Base-by-base conservation (phyloP, 2,113 vertebrate species). In the Mixornis gularis region DNA sequence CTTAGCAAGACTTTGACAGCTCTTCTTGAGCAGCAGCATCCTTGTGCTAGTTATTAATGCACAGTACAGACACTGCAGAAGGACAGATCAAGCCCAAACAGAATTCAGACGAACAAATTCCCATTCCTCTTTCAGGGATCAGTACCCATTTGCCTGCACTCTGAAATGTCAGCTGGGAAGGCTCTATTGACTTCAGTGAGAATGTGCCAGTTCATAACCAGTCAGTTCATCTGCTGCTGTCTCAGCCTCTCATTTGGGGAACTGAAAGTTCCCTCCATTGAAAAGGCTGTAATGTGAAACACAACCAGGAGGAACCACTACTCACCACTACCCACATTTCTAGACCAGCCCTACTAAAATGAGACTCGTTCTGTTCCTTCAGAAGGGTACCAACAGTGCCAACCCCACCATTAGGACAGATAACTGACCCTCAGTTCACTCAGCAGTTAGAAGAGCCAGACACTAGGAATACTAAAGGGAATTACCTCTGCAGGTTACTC, bases 401-500 rank as follows among this genome's bases (percentile, higher is more conserved):
- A 72, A 77, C 4, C 17, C 17, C 32, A 74, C 82, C 52, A 38
- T 0, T 0, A 83, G 68, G 72, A 10, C 46, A 89, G 65, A 90
- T 77, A 93, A 73, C 66, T 43, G 53, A 90, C 53, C 69, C 65
- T 38, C 7, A 72, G 62, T 26, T 91, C 71, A 79, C 51, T 78
- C 7, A 48, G 51, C 7, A 53, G 48, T 51, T 36, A 51, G 36
- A 83, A 89, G n/a, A 89, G 55, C 43, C 87, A 94, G 38, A 21
- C 59, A 27, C 53, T 59, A 85, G 84, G 73, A 92, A 87, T 26
- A 85, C 38, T 19, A 51, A 51, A 13, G 64, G 3, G 24, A 85
- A 78, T 93, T 79, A 77, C 56, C 79, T 78, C 85, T 72, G 49
- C 90, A 95, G 79, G 93, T 96, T 96, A 94, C 83, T 92, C 79